A percentile compares a stretch with the other conserved stretches of the same genome.
phyloP scores from a whole-genome alignment of 2,888 invertebrate species.

The Brassicogethes aeneus region DNA sequence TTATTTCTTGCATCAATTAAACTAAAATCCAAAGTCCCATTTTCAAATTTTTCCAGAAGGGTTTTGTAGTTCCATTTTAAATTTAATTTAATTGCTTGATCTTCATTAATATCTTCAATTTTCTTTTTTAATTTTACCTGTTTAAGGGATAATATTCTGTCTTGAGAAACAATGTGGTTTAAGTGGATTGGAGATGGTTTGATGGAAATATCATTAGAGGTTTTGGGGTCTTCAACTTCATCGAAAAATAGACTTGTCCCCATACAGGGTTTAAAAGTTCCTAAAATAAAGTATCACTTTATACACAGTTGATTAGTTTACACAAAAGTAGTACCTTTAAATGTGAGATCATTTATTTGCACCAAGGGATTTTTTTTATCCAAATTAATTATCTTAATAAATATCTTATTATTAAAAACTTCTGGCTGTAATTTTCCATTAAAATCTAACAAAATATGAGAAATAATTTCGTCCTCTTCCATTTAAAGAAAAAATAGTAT shows the following conservation, averaged over 20 bases:
- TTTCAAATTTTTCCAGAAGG: conserved; percentile 30
- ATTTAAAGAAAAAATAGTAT: not conserved
- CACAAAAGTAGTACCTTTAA: conserved; percentile 25
- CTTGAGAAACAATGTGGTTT: conserved; percentile 54
- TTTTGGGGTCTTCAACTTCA: conserved; percentile 44
- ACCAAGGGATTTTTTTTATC: conserved; percentile 29
- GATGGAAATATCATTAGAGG: conserved; percentile 20
- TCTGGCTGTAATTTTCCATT: conserved; percentile 28
- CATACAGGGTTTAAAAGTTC: conserved; percentile 56
- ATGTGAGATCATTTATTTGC: conserved; percentile 34
- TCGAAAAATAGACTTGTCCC: conserved; percentile 71
- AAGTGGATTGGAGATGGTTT: conserved; percentile 48
- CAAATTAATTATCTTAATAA: conserved; percentile 32
- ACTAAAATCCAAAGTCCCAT: conserved; percentile 28
- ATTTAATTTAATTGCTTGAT: conserved; percentile 25
- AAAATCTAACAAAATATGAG: conserved; percentile 29
- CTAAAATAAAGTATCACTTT: too few relatives aligned
- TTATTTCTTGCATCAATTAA: conserved; percentile 18
- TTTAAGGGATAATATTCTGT: conserved; percentile 58
- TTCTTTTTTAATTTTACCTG: conserved; percentile 51
- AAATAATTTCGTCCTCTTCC: not conserved
- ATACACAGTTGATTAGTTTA: too few relatives aligned
- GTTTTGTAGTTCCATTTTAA: conserved; percentile 29
- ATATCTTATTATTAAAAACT: conserved; percentile 29
- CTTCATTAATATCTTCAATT: conserved; percentile 18